Evolutionary conservation across 2,113 vertebrate species (phyloP).

Genomic region (Oreocharis arfaki): DNA sequence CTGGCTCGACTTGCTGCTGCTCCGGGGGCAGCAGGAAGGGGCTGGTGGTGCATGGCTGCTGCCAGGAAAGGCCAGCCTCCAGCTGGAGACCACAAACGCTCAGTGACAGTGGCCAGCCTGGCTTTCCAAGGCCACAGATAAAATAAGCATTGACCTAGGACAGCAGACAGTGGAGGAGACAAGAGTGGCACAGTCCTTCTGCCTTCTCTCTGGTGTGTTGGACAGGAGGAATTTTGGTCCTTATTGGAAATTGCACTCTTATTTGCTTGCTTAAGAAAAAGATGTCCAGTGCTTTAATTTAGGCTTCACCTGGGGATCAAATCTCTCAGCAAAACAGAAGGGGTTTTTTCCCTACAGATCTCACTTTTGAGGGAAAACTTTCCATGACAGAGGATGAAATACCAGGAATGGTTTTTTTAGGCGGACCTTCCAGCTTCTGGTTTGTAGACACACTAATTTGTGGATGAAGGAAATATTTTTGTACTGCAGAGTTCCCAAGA

Average conservation of each 20-base stretch:
- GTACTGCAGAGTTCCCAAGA: slow-evolving; percentile 5
- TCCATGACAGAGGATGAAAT: neutral
- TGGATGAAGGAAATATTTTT: slow-evolving; percentile 36
- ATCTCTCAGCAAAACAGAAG: neutral
- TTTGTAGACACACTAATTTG: slow-evolving; percentile 2
- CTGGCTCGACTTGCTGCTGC: neutral
- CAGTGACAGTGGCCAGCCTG: slow-evolving; percentile 13
- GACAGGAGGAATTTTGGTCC: neutral
- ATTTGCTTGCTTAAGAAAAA: neutral
- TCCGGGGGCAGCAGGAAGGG: neutral
- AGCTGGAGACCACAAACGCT: slow-evolving; percentile 38
- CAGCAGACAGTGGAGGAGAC: slow-evolving; percentile 34
- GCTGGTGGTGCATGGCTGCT: neutral
- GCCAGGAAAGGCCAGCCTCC: slow-evolving; percentile 37
- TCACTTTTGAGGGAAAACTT: neutral
- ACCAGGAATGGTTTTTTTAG: neutral
- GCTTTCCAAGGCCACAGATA: slow-evolving; percentile 22
- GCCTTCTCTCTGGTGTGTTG: neutral
- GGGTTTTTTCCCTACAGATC: neutral
- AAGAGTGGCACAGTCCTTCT: neutral
- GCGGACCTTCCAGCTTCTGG: neutral
- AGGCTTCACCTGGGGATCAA: neutral
- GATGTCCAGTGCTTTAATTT: neutral
- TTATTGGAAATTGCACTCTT: neutral
- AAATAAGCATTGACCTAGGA: slow-evolving; percentile 46